Percentiles rank a stretch among this genome's conserved stretches.
phyloP scores from a whole-genome alignment of 2,113 vertebrate species.

The Elachura formosa region DNA sequence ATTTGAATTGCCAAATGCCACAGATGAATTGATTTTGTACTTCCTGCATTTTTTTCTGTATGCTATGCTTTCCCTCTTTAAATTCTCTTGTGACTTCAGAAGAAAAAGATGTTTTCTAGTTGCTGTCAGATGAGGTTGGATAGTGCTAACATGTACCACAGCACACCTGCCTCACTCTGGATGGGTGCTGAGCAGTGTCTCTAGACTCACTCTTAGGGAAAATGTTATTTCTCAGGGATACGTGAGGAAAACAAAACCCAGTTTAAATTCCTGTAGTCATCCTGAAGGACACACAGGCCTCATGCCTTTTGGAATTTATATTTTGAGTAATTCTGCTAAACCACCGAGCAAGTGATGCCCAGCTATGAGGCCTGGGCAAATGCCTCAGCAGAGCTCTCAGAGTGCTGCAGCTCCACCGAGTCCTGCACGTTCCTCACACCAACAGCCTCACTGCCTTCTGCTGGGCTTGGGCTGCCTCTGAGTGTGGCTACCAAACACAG shows the following conservation, averaged over 20 bases:
- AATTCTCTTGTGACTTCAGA: not conserved
- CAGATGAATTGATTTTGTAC: not conserved
- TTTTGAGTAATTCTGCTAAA: not conserved
- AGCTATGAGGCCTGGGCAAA: not conserved
- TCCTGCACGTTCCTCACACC: not conserved
- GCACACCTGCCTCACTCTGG: not conserved
- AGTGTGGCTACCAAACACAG: not conserved
- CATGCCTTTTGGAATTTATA: not conserved
- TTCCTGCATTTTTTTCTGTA: not conserved
- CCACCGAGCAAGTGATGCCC: not conserved
- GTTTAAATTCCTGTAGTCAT: not conserved
- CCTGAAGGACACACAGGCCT: not conserved
- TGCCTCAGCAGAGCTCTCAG: not conserved
- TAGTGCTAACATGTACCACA: not conserved
- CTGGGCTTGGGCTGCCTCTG: not conserved
- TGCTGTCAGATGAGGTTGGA: not conserved
- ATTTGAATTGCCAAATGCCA: not conserved
- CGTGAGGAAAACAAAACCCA: fast-evolving
- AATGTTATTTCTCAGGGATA: not conserved
- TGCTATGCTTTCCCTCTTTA: not conserved
- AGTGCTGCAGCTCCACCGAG: not conserved
- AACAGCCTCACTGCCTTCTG: not conserved
- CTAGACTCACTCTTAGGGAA: not conserved
- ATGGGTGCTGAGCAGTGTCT: not conserved
- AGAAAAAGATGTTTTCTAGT: not conserved